Conservation (phyloP, 2,888 invertebrate species). For the Brachyptera risi region DNA sequence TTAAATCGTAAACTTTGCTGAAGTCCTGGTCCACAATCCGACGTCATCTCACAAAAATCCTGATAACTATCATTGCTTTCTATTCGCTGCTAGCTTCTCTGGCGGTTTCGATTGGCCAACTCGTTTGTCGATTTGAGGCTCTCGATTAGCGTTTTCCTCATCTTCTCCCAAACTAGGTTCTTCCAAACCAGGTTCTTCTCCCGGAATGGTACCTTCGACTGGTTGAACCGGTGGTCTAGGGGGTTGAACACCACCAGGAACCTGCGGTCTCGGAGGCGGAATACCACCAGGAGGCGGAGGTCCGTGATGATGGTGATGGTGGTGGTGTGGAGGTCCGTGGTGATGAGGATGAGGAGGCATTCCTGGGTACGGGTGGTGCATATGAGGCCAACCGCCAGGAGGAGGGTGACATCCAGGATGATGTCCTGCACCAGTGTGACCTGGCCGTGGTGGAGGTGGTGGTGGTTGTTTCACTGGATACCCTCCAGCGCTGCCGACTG, state of each 20-base stretch:
- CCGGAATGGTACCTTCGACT: not conserved
- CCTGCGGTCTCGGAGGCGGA: not conserved
- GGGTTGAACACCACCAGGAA: not conserved
- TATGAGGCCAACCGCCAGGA: not conserved
- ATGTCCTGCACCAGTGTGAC: not conserved
- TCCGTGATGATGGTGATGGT: constrained; percentile 14
- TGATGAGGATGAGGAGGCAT: not conserved
- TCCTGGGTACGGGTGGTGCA: not conserved
- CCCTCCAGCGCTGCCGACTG: too few relatives aligned
- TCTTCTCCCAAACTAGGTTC: not conserved
- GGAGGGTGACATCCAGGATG: not conserved
- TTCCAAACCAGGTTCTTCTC: not conserved
- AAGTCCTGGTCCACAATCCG: too few relatives aligned
- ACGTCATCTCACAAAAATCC: too few relatives aligned
- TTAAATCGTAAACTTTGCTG: too few relatives aligned
- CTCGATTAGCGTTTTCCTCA: not conserved
- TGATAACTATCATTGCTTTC: too few relatives aligned
- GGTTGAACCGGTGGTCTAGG: not conserved
- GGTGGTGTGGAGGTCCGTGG: not conserved
- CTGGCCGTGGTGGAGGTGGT: not conserved
- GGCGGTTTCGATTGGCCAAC: not conserved
- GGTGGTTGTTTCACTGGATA: too few relatives aligned
- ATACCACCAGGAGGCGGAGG: constrained; percentile 4
- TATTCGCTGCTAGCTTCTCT: too few relatives aligned
- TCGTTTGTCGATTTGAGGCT: not conserved